Evolutionary conservation across 2,113 vertebrate species (phyloP).

Genomic region (Lethenteron reissneri): DNA sequence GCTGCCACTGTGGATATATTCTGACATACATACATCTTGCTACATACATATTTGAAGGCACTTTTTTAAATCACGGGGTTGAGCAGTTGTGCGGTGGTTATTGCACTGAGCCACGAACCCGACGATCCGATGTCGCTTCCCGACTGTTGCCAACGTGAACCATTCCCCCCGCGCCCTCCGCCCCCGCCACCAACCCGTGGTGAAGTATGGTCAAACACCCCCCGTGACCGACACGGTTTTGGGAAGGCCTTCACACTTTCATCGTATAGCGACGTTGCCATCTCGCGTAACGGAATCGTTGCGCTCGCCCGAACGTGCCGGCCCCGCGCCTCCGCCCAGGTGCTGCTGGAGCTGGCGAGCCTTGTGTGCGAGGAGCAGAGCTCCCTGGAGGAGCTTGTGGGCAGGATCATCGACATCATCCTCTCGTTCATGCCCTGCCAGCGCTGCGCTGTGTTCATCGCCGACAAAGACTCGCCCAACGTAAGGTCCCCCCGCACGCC

Average conservation of each 20-base stretch:
- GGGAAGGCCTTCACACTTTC: background rate
- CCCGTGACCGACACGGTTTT: background rate
- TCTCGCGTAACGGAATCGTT: background rate
- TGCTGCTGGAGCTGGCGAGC: constrained; percentile 75
- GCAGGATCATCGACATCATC: constrained; percentile 79
- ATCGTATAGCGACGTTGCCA: background rate
- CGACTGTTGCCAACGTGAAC: no score
- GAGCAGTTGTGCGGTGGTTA: no score
- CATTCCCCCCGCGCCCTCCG: no score
- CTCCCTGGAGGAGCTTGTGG: constrained; percentile 66
- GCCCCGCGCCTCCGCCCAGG: constrained; percentile 23
- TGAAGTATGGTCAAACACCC: background rate
- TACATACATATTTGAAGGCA: no score
- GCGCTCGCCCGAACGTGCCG: background rate
- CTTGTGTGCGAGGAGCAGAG: constrained; percentile 94
- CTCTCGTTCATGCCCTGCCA: constrained; percentile 92
- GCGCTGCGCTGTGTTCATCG: constrained; percentile 72
- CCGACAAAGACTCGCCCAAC: constrained; percentile 10
- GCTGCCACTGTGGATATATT: no score
- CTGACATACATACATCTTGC: no score
- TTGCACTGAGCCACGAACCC: no score
- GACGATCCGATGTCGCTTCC: no score
- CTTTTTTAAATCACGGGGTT: no score
- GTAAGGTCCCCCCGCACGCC: no score
- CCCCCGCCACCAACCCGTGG: no score